Evolutionary conservation across 2,888 invertebrate species (phyloP), one percentile per base, ranked within the genome.

Genomic region (Heteropelma amictum): DNA sequence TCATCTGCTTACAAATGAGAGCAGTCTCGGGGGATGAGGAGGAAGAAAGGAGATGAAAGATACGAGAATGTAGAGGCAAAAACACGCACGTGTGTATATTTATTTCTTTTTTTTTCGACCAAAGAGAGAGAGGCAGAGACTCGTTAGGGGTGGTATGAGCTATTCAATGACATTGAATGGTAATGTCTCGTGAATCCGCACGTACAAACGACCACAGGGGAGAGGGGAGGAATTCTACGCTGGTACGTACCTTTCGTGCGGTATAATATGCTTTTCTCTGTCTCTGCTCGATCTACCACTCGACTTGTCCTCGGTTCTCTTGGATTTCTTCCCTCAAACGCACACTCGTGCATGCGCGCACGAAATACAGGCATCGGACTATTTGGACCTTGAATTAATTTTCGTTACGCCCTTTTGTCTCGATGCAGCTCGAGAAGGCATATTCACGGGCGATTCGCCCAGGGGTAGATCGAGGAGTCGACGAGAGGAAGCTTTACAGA

Each of bases 381-480:
- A 23, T 21, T 14, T 38, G 10, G 23, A 38, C 7, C 5, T 28
- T n/a, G 7, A 17, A 28, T 14, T 14, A 1, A 6, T 4, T n/a
- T 19, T 28, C 12, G n/a, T 60, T 56, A 17, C 2, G 56, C 40
- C 38, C 26, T 56, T 56, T 28, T 17, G n/a, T 0, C 8, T n/a
- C 1, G 12, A 0, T 14, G 35, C 8, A 8, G 3, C 5, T 6
- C 49, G 54, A 61, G 47, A 33, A 45, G 54, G 58, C 54, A 63
- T 28, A 60, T 51, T 49, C 51, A 42, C 78, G 76, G 79, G 77
- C 77, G 76, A 81, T 80, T 85, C 81, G 79, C 79, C 83, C 83
- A 79, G 83, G n/a, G 85, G 83, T 83, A 85, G 84, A 86, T 86
- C 87, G 83, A 86, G 85, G 82, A 86, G 85, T 84, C 83, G 82